These are phyloP conservation scores for Nymphalis urticae DNA, from an alignment of 2,888 invertebrate species.

Conservation along the genomic window DNA sequence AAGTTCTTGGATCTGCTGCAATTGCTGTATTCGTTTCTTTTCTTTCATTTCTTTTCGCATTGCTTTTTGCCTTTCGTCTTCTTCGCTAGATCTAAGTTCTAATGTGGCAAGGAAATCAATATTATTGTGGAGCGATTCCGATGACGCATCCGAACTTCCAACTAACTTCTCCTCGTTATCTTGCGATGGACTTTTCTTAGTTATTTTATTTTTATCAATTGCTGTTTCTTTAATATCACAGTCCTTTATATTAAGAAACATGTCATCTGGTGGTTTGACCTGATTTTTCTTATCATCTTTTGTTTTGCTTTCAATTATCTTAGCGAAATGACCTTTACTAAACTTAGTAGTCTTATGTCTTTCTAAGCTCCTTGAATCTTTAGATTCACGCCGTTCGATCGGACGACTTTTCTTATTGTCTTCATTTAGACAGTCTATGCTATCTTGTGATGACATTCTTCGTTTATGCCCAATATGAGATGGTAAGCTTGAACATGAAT, in stretches of 20 bases:
- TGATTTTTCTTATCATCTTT: slow-evolving; percentile 82
- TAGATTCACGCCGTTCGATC: slow-evolving; percentile 85
- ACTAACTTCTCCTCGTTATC: slow-evolving; percentile 58
- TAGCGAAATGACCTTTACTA: slow-evolving; percentile 81
- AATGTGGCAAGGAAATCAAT: slow-evolving; percentile 82
- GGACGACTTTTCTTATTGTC: slow-evolving; percentile 84
- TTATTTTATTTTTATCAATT: slow-evolving; percentile 54
- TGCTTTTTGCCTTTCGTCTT: slow-evolving; percentile 81
- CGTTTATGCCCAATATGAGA: slow-evolving; percentile 86
- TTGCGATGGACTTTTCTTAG: slow-evolving; percentile 52
- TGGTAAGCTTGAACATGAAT: slow-evolving; percentile 82
- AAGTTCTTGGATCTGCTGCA: slow-evolving; percentile 75
- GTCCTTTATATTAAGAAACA: slow-evolving; percentile 63
- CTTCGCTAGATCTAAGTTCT: slow-evolving; percentile 82
- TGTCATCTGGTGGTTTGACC: slow-evolving; percentile 74
- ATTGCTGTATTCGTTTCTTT: slow-evolving; percentile 77
- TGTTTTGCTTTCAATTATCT: slow-evolving; percentile 82
- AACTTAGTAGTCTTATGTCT: slow-evolving; percentile 79
- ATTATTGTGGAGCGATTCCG: slow-evolving; percentile 72
- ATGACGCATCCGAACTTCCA: slow-evolving; percentile 48
- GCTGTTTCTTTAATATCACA: slow-evolving; percentile 53
- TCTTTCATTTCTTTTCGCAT: slow-evolving; percentile 81
- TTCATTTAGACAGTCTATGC: slow-evolving; percentile 80
- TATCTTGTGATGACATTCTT: slow-evolving; percentile 89
- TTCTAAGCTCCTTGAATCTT: slow-evolving; percentile 79